Percentiles rank a stretch among this genome's conserved stretches.
phyloP scores from a whole-genome alignment of 2,113 vertebrate species.

The Willisornis vidua region DNA sequence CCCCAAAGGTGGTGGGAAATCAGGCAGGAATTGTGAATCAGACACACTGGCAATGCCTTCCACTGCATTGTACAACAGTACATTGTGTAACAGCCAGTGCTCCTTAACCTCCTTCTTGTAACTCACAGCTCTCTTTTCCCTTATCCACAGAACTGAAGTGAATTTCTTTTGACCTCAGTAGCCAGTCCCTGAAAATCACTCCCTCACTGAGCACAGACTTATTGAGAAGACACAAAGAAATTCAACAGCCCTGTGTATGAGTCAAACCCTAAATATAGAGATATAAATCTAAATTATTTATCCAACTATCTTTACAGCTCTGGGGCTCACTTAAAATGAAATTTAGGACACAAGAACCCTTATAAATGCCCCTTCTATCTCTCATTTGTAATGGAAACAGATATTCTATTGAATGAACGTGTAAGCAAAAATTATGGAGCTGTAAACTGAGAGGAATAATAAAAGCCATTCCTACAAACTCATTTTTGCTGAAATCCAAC shows the following conservation, averaged over 20 bases:
- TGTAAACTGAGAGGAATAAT: neutral
- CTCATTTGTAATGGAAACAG: neutral
- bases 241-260: rapidly evolving
- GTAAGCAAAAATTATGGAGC: neutral
- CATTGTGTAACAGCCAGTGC: neutral
- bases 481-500: neutral
- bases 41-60: neutral
- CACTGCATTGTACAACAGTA: neutral
- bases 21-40: neutral
- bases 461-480: neutral
- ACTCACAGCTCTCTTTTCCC: neutral
- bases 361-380: neutral
- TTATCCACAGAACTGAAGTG: neutral
- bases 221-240: neutral
- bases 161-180: neutral
- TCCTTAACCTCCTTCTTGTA: neutral
- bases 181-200: neutral
- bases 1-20: neutral
- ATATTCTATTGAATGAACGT: neutral
- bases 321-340: neutral
- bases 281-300: neutral
- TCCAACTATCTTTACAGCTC: neutral
- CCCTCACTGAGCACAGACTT: neutral
- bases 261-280: neutral
- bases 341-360: neutral